Base-by-base conservation (phyloP, 53 echinoderm and acorn worm genomes). In the Stichopus horrens region DNA sequence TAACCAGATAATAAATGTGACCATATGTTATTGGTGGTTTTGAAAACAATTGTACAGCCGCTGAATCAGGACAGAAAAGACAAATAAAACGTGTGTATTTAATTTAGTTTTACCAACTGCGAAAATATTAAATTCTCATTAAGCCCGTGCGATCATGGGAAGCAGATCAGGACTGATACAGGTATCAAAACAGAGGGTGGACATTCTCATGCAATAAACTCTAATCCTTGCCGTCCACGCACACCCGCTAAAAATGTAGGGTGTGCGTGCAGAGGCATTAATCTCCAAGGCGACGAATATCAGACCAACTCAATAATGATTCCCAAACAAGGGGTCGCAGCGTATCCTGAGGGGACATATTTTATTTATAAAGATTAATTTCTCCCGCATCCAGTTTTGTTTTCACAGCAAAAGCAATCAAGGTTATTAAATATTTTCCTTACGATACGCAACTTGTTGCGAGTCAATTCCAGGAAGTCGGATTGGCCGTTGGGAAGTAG, bases 341-440 rank as follows among this genome's bases (percentile, higher is more conserved):
- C n/a, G 55, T 78, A 78, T 52, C 78, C 78, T 53, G 55, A 16
- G 19, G 52, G 78, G 78, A 78, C 78, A 53, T 78, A 78, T 78
- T 78, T 78, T 78, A 78, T 78, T 78, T 78, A 78, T 78, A 78
- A 78, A 78, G 78, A 78, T 78, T 78, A 78, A 78, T 78, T 78
- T 37, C 37, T 37, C 78, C 55, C 52, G 53, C 13, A 78, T 52
- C 53, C 52, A 14, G 18, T 63, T 78, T 18, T 78, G 78, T 78
- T 78, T 78, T 78, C 18, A 78, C 78, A 78, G 78, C 10, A n/a
- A n/a, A n/a, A 78, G 53, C 51, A 55, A 78, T 78, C 78, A 78
- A 78, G 78, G 78, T 78, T 78, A 78, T 78, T 78, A 78, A 78
- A 78, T 78, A 78, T 78, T 78, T 53, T 13, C 55, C 54, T 78